Evolutionary conservation across 2,888 invertebrate species (phyloP).

Genomic region (Camponotus fellah): DNA sequence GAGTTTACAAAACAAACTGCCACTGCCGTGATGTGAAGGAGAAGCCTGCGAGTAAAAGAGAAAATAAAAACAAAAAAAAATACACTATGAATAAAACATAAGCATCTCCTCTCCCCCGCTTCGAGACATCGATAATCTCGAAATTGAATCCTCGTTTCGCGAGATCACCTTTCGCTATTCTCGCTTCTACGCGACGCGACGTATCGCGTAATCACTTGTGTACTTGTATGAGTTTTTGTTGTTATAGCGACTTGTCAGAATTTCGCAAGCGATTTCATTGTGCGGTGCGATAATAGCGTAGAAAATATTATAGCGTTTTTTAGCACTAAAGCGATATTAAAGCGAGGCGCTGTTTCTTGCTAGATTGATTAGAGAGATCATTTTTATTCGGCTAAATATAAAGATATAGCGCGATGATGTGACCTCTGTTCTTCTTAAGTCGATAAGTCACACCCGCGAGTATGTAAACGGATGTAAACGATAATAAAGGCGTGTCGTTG

Average conservation of each 20-base stretch:
- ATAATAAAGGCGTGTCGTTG: not conserved
- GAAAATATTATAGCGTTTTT: slow-evolving; percentile 8
- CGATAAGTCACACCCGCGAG: not conserved
- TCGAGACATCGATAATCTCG: slow-evolving; percentile 12
- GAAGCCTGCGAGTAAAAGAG: slow-evolving; percentile 1
- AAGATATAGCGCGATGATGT: not conserved
- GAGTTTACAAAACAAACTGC: slow-evolving; percentile 41
- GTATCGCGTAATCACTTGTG: slow-evolving; percentile 28
- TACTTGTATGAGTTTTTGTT: slow-evolving; percentile 34
- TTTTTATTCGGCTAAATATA: not conserved
- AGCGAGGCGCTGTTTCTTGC: not conserved
- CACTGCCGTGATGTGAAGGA: slow-evolving; percentile 50
- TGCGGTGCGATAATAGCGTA: slow-evolving; percentile 5
- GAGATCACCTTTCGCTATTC: slow-evolving; percentile 24
- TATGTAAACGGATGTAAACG: not conserved
- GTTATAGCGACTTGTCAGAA: not conserved
- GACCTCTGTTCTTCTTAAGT: slow-evolving; percentile 8
- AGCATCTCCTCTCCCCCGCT: not conserved
- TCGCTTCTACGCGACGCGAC: slow-evolving; percentile 18
- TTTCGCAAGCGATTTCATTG: not conserved
- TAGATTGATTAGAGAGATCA: slow-evolving; percentile 26
- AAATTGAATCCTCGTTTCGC: slow-evolving; percentile 14
- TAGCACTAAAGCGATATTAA: slow-evolving; percentile 20
- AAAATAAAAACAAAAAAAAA: not conserved
- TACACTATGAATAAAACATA: slow-evolving; percentile 4